A percentile compares a stretch with the other conserved stretches of the same genome.
Evolutionary conservation across 2,113 vertebrate genomes (phyloP).

Genomic region (Melospiza melodia): DNA sequence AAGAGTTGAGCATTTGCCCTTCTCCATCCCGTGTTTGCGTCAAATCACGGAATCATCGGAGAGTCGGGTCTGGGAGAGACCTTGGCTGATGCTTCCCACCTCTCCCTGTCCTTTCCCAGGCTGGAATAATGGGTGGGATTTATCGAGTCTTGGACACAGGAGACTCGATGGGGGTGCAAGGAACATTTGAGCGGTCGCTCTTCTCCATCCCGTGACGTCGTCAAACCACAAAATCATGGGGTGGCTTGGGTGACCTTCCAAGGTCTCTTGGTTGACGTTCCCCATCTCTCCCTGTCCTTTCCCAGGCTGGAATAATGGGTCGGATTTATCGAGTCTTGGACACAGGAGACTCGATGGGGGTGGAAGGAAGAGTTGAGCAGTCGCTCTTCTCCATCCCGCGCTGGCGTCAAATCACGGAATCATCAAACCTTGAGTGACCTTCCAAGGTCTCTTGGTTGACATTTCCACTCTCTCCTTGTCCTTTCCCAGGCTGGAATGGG

Average conservation of each 20-base stretch:
- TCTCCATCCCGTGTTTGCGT: no score
- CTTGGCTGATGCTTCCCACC: no score
- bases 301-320: constrained; percentile 73
- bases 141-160: no score
- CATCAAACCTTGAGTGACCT: no score
- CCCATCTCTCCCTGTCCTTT: not conserved
- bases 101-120: no score
- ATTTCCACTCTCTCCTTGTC: not conserved
- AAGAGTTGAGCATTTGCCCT: no score
- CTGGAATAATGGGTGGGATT: not conserved
- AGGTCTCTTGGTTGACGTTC: not conserved
- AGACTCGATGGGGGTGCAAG: fast-evolving
- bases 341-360: fast-evolving
- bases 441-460: not conserved
- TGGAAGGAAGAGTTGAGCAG: not conserved
- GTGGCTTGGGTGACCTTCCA: no score
- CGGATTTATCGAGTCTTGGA: fast-evolving
- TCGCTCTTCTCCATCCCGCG: fast-evolving
- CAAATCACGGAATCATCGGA: no score
- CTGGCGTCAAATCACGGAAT: fast-evolving
- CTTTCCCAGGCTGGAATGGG: not conserved
- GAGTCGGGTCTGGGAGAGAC: no score
- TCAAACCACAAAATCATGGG: no score
- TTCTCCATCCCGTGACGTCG: no score
- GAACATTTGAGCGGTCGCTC: not conserved